A percentile compares a stretch with the other conserved stretches of the same genome.
Conservation (phyloP, 2,888 invertebrate genomes). For the Pyralis farinalis region DNA sequence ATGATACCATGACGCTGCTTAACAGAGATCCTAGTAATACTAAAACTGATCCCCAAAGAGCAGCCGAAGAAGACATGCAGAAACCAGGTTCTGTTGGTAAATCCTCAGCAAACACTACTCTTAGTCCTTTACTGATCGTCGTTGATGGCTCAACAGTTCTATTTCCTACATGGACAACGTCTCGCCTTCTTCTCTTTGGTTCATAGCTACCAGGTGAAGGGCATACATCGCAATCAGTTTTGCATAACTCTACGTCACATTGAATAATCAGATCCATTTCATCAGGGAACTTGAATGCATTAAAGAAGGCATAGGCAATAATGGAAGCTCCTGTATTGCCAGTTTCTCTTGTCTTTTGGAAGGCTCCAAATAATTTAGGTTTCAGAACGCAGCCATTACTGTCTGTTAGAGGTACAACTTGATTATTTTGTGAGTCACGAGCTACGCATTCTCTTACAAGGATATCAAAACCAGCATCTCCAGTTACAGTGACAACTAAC, state of each 20-base stretch:
- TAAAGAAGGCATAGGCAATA: slow-evolving; percentile 89
- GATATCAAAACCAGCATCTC: slow-evolving; percentile 89
- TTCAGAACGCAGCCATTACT: slow-evolving; percentile 88
- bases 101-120: slow-evolving; percentile 86
- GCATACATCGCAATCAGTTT: slow-evolving; percentile 88
- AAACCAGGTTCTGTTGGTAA: slow-evolving; percentile 70
- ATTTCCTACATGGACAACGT: slow-evolving; percentile 66
- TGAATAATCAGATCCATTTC: slow-evolving; percentile 91
- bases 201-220: slow-evolving; percentile 83
- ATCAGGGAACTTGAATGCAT: slow-evolving; percentile 92
- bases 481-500: slow-evolving; percentile 88
- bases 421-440: slow-evolving; percentile 84
- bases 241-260: slow-evolving; percentile 91
- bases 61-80: slow-evolving; percentile 84
- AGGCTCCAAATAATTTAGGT: slow-evolving; percentile 89
- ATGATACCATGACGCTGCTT: slow-evolving; percentile 68
- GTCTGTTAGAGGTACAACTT: slow-evolving; percentile 86
- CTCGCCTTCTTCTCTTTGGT: slow-evolving; percentile 66
- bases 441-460: slow-evolving; percentile 89
- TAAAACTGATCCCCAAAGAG: slow-evolving; percentile 82
- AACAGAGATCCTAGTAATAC: slow-evolving; percentile 82
- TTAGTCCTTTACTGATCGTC: slow-evolving; percentile 83
- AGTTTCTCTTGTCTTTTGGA: slow-evolving; percentile 89
- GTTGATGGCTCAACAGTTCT: slow-evolving; percentile 80
- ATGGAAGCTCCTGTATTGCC: slow-evolving; percentile 87